Evolutionary conservation across 1,140 invertebrate species (phyloP).

Genomic region (Drosophila varians): DNA sequence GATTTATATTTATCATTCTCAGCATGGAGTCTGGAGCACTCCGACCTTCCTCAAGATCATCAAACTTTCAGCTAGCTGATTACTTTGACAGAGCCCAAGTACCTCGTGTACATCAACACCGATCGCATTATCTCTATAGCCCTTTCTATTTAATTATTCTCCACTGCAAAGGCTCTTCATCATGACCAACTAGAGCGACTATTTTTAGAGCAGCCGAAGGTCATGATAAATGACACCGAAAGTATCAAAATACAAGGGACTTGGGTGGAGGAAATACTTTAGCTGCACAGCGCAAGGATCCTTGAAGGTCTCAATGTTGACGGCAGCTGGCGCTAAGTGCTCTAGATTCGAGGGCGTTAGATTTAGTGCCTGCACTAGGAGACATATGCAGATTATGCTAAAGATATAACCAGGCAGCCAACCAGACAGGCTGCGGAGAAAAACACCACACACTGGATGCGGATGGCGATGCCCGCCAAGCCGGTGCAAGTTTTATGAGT

Average conservation of each 20-base stretch:
- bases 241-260: constrained; percentile 69
- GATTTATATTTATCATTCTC: constrained; percentile 2
- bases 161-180: constrained; percentile 16
- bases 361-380: constrained; percentile 69
- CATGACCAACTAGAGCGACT: constrained; percentile 35
- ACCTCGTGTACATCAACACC: constrained; percentile 50
- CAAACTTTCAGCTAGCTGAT: constrained; percentile 44
- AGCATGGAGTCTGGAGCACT: neutral
- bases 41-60: constrained; percentile 40
- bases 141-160: constrained; percentile 41
- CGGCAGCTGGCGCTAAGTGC: constrained; percentile 78
- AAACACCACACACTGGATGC: neutral
- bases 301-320: constrained; percentile 51
- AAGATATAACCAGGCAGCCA: constrained; percentile 32
- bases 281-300: constrained; percentile 38
- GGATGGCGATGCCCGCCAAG: constrained; percentile 25
- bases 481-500: constrained; percentile 61
- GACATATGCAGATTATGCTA: constrained; percentile 53
- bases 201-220: constrained; percentile 66
- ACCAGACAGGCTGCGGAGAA: neutral
- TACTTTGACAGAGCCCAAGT: constrained; percentile 26
- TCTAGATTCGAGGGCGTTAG: constrained; percentile 70
- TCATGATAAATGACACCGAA: constrained; percentile 78
- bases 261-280: constrained; percentile 8
- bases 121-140: constrained; percentile 45